Evolutionary conservation across 37 sponge, comb jelly and placozoan species (phyloP).

Genomic region (Cladorhizidae sp.): DNA sequence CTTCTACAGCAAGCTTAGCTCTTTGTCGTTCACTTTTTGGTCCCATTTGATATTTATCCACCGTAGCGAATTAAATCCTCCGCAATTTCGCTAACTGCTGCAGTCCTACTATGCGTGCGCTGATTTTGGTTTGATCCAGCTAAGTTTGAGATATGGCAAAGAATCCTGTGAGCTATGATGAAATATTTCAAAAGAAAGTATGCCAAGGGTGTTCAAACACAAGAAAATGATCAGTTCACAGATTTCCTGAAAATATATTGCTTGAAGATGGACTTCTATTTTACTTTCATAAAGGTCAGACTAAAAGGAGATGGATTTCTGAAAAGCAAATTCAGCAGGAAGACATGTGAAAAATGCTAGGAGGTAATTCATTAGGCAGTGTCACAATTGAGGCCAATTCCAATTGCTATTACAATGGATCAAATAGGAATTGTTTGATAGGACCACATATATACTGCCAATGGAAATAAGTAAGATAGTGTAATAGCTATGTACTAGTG

Average conservation of each 20-base stretch:
- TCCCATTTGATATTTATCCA: no score
- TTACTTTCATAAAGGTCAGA: background rate
- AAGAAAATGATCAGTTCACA: no score
- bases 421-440: slow-evolving; percentile 38
- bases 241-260: no score
- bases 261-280: background rate
- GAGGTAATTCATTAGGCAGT: background rate
- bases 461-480: slow-evolving; percentile 16
- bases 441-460: slow-evolving; percentile 13
- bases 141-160: no score
- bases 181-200: background rate
- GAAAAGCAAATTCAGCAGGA: slow-evolving; percentile 5
- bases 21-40: no score
- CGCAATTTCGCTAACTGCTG: no score
- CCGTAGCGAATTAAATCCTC: no score
- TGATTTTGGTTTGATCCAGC: no score
- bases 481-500: no score
- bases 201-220: no score
- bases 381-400: slow-evolving; percentile 33
- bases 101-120: no score
- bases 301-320: background rate
- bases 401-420: slow-evolving; percentile 13
- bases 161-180: background rate
- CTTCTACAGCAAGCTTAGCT: no score
- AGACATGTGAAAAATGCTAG: slow-evolving; percentile 11